phyloP scores from a whole-genome alignment of 2,888 invertebrate species.

The Cyrtodaria siliqua region DNA sequence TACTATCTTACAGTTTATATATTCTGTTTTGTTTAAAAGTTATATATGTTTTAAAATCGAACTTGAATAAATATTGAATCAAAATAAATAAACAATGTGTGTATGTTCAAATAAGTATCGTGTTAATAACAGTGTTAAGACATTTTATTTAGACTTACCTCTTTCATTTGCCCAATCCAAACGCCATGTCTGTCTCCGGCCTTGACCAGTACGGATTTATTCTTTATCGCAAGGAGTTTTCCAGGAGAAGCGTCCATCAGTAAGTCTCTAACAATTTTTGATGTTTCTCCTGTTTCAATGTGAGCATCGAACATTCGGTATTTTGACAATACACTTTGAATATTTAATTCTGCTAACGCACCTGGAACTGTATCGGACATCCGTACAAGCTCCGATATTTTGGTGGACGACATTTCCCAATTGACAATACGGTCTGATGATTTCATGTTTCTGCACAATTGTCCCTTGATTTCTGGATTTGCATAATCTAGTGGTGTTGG shows the following conservation, averaged over 20 bases:
- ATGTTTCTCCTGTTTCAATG: too few species aligned
- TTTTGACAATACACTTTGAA: too few species aligned
- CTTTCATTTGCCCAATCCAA: slow-evolving; percentile 61
- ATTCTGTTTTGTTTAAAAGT: too few species aligned
- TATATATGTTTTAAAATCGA: too few species aligned
- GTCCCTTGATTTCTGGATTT: slow-evolving; percentile 18
- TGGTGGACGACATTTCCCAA: slow-evolving; percentile 29
- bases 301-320: slow-evolving; percentile 43
- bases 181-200: slow-evolving; percentile 37
- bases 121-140: too few species aligned
- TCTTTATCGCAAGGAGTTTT: slow-evolving; percentile 25
- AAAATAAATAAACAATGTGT: too few species aligned
- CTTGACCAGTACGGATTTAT: slow-evolving; percentile 40
- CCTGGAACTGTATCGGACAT: slow-evolving; percentile 57
- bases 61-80: too few species aligned
- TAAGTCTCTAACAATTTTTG: background rate
- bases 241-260: slow-evolving; percentile 30
- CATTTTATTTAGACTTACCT: too few species aligned
- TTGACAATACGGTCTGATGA: slow-evolving; percentile 36
- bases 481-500: slow-evolving; percentile 1
- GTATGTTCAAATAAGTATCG: too few species aligned
- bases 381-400: slow-evolving; percentile 32
- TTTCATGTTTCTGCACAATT: slow-evolving; percentile 35
- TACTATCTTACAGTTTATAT: too few species aligned
- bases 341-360: slow-evolving; percentile 27